phyloP scores from a whole-genome alignment of 2,797 vertebrate genomes.

The Mionectes olivaceus region DNA sequence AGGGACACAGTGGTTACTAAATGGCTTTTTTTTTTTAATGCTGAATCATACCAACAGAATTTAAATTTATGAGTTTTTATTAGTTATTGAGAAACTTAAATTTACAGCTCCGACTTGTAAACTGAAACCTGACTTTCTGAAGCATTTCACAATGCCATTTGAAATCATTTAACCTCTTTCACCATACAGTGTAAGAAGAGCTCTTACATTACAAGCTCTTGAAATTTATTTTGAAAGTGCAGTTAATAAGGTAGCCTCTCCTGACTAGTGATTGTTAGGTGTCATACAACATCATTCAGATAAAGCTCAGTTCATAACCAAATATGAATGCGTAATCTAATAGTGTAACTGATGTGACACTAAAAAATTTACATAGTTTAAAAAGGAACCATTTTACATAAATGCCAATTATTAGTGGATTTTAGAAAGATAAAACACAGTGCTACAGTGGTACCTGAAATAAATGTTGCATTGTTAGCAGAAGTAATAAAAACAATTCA shows the following conservation, averaged over 20 bases:
- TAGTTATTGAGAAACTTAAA: not conserved
- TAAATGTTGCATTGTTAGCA: not conserved
- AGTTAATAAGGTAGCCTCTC: not conserved
- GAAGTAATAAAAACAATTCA: not conserved
- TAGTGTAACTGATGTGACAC: not conserved
- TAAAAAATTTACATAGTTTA: not conserved
- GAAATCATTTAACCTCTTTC: not conserved
- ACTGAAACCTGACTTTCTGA: not conserved
- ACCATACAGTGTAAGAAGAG: not conserved
- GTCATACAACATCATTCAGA: not conserved
- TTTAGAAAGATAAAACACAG: not conserved
- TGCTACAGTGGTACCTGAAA: not conserved
- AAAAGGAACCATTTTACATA: not conserved
- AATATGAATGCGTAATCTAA: not conserved
- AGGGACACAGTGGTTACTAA: not conserved
- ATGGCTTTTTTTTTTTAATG: not conserved
- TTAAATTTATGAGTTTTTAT: not conserved
- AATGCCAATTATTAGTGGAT: not conserved
- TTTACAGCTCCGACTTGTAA: not conserved
- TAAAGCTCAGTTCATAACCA: not conserved
- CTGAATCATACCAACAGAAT: not conserved
- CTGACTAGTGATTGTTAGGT: not conserved
- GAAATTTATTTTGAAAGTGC: not conserved
- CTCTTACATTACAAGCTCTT: not conserved
- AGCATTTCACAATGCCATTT: not conserved